These are phyloP conservation scores for Triplophysa yarkandensis DNA, from an alignment of 2,797 vertebrate species.

Conservation along the genomic window DNA sequence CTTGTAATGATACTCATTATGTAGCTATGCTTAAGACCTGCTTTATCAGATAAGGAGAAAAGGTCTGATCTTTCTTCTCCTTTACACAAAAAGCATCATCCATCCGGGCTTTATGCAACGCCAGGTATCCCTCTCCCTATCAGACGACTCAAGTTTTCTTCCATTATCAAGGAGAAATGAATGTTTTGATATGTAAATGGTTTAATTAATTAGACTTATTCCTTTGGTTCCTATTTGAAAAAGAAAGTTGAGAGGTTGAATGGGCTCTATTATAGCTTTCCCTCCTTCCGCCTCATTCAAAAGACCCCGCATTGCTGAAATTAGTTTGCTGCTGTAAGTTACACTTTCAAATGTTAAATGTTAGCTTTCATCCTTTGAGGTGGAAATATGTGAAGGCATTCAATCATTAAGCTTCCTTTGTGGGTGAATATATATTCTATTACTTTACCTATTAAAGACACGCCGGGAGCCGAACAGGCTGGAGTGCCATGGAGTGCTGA, in stretches of 20 bases:
- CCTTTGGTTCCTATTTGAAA: slow-evolving; percentile 37
- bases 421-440: slow-evolving; percentile 7
- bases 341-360: slow-evolving; percentile 30
- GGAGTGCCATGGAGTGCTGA: background rate
- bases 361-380: slow-evolving; percentile 25
- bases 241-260: slow-evolving; percentile 48
- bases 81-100: slow-evolving; percentile 51
- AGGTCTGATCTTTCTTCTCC: slow-evolving; percentile 19
- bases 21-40: slow-evolving; percentile 40
- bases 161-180: slow-evolving; percentile 54
- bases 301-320: slow-evolving; percentile 40
- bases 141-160: slow-evolving; percentile 39
- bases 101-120: slow-evolving; percentile 41
- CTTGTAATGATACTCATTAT: slow-evolving; percentile 57
- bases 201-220: slow-evolving; percentile 62
- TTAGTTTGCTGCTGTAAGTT: slow-evolving; percentile 29
- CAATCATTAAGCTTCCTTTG: slow-evolving; percentile 16
- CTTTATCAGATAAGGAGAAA: slow-evolving; percentile 55
- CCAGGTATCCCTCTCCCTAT: slow-evolving; percentile 45
- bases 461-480: background rate
- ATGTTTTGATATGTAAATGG: slow-evolving; percentile 65
- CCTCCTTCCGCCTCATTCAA: slow-evolving; percentile 37
- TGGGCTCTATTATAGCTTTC: slow-evolving; percentile 44
- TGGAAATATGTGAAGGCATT: slow-evolving; percentile 24
- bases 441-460: background rate